A percentile compares a stretch with the other conserved stretches of the same genome.
Evolutionary conservation across 2,888 invertebrate species (phyloP).

Genomic region (Drosophila anceps): DNA sequence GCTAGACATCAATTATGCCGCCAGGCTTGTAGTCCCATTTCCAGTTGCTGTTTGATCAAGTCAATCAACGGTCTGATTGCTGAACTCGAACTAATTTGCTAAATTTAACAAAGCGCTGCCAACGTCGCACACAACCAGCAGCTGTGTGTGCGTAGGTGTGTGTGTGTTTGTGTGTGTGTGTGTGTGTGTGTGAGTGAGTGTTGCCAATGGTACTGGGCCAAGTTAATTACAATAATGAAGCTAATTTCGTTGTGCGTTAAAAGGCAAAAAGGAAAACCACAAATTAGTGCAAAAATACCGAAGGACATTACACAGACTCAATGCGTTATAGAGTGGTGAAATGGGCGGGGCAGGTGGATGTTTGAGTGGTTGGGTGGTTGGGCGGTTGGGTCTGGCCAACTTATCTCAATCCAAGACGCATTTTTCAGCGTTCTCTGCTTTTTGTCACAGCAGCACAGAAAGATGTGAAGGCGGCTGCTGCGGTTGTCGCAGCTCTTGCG

Average conservation of each 20-base stretch:
- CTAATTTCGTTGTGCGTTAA: conserved; percentile 61
- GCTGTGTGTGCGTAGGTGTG: conserved; percentile 4
- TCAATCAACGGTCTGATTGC: conserved; percentile 43
- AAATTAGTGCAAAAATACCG: conserved; percentile 64
- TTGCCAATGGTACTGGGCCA: conserved; percentile 44
- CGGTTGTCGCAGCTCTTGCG: conserved; percentile 42
- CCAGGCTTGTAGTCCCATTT: conserved; percentile 1
- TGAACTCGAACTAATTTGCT: conserved; percentile 56
- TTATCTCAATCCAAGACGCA: conserved; percentile 67
- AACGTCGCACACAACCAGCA: neutral
- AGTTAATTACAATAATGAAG: conserved; percentile 74
- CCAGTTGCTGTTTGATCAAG: conserved; percentile 35
- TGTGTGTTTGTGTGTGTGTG: neutral
- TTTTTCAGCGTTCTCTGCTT: conserved; percentile 59
- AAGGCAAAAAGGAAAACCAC: conserved; percentile 65
- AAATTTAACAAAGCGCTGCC: conserved; percentile 57
- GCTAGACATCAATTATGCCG: conserved; percentile 37
- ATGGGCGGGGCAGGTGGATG: neutral
- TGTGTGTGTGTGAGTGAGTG: conserved; percentile 1
- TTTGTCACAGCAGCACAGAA: conserved; percentile 48
- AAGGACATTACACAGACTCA: conserved; percentile 42
- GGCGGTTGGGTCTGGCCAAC: conserved; percentile 25
- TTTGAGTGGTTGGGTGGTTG: conserved; percentile 5
- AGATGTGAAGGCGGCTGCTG: conserved; percentile 9
- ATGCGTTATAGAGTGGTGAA: neutral